phyloP scores from a whole-genome alignment of 2,797 vertebrate genomes.

The Hyperoplus immaculatus region DNA sequence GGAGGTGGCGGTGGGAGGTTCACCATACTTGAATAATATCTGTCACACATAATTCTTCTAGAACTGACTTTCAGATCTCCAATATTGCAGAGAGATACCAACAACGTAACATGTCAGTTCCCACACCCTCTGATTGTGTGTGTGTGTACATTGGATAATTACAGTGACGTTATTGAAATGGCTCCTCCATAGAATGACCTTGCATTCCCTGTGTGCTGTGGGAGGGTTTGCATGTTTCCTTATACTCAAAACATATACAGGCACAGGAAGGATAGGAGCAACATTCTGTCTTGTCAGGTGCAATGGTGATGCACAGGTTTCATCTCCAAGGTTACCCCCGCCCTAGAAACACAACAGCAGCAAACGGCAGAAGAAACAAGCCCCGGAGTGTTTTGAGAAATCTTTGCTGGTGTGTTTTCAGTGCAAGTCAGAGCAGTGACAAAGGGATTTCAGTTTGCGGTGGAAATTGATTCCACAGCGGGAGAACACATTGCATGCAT shows the following conservation, averaged over 20 bases:
- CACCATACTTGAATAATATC: slow-evolving; percentile 10
- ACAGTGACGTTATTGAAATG: background rate
- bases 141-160: background rate
- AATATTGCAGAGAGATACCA: background rate
- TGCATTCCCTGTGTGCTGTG: background rate
- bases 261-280: background rate
- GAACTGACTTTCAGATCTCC: background rate
- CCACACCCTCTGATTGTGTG: background rate
- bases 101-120: background rate
- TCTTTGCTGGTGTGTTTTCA: slow-evolving; percentile 32
- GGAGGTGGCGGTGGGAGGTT: background rate
- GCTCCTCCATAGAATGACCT: background rate
- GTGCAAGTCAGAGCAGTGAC: slow-evolving; percentile 38
- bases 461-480: slow-evolving; percentile 22
- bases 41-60: background rate
- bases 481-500: background rate
- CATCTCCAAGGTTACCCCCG: slow-evolving; percentile 11
- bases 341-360: slow-evolving; percentile 6
- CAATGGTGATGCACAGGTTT: background rate
- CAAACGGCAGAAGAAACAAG: background rate
- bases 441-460: slow-evolving; percentile 34
- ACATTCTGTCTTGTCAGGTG: slow-evolving; percentile 5
- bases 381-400: slow-evolving; percentile 19
- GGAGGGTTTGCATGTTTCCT: slow-evolving; percentile 1
- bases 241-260: background rate